These are phyloP conservation scores for Vesta saturnalis DNA, from an alignment of 2,888 invertebrate species.

Conservation along the genomic window DNA sequence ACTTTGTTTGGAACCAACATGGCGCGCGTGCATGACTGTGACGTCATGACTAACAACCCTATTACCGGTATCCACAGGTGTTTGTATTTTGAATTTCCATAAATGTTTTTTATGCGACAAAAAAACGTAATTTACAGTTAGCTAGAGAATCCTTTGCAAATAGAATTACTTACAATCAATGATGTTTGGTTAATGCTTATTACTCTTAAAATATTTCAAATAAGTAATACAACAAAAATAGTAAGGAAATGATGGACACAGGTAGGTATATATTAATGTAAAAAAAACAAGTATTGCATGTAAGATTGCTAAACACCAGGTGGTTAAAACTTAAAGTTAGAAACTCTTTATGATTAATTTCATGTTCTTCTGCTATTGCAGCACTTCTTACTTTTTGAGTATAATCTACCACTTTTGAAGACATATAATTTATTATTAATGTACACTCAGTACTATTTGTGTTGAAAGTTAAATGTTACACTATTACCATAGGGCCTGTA, in stretches of 20 bases:
- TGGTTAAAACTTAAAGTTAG: background rate
- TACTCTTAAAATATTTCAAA: too few species aligned
- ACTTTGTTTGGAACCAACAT: too few species aligned
- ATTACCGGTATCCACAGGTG: too few species aligned
- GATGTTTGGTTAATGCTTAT: too few species aligned
- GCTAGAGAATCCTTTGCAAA: too few species aligned
- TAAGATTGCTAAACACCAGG: background rate
- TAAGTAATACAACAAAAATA: background rate
- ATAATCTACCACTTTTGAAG: background rate
- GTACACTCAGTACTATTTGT: background rate
- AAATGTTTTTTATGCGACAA: too few species aligned
- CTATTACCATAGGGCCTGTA: background rate
- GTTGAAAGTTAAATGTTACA: background rate
- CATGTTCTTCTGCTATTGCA: background rate
- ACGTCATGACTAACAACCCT: too few species aligned
- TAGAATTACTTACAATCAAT: too few species aligned
- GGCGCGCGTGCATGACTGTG: too few species aligned
- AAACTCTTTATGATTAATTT: background rate
- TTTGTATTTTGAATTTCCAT: too few species aligned
- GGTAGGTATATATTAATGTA: background rate
- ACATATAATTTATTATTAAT: background rate
- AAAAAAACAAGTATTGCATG: background rate
- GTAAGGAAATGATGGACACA: background rate
- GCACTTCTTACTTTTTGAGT: background rate
- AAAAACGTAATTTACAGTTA: too few species aligned